Evolutionary conservation across 2,888 invertebrate species (phyloP), one percentile per base, ranked within the genome.

Genomic region (Melipona bicolor): DNA sequence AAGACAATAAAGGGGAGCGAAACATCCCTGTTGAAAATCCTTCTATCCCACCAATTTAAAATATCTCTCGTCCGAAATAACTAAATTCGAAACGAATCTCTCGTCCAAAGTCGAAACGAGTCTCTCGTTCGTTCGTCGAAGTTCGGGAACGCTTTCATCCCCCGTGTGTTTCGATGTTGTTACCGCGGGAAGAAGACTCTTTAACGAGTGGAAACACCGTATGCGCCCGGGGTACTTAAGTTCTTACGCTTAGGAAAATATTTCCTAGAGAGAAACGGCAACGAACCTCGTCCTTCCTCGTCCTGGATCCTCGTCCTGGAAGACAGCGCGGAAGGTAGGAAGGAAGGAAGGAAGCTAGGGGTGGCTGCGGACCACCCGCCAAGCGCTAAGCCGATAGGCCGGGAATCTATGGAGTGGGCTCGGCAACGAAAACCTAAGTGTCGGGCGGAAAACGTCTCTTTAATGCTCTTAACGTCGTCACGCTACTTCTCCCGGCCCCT

Each of bases 391-490:
- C 93, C 91, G 93, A 92, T 94, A 93, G 93, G 92, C 93, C 90
- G 92, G 90, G 92, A 92, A 92, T 94, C 92, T 92, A 91, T 90
- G 92, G 92, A 90, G 90, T 89, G 91, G 87, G 89, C 81, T 89
- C 87, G 89, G 83, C 86, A 90, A 90, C 89, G 92, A 92, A 92
- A 93, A 93, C 90, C 93, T 91, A 91, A 93, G 92, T 92, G 92
- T 93, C 91, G 91, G 90, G 89, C 90, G 93, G 92, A 93, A 93
- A 94, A 93, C 93, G 93, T 93, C 93, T 92, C 93, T 92, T 93
- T 93, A 94, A 94, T 94, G 93, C 94, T 93, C 94, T 94, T 94
- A 94, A 89, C 92, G 88, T 90, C 92, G 92, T 91, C 91, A 90
- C 90, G 88, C 90, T 89, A 88, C 90, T 89, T 87, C 86, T 85